phyloP scores from a whole-genome alignment of 2,113 vertebrate species.

The Gasterosteus aculeatus region DNA sequence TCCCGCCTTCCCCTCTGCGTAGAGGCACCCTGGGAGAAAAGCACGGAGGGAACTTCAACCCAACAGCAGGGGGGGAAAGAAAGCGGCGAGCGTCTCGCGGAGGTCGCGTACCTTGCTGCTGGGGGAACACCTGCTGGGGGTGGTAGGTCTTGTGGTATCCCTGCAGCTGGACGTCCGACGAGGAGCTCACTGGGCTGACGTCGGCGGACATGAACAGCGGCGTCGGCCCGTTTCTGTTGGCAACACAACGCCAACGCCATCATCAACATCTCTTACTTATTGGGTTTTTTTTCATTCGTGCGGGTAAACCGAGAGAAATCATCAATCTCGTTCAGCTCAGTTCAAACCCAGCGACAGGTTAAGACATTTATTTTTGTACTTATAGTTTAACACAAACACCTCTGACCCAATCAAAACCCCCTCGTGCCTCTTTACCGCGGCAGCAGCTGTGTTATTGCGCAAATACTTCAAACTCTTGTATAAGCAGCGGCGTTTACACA shows the following conservation, averaged over 20 bases:
- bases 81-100: rapidly evolving
- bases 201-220: constrained; percentile 58
- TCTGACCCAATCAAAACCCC: background rate
- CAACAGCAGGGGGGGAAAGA: background rate
- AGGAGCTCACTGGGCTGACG: constrained; percentile 36
- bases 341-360: background rate
- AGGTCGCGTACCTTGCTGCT: constrained; percentile 56
- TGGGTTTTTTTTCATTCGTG: background rate
- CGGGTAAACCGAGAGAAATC: background rate
- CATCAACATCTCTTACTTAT: background rate
- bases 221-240: constrained; percentile 46
- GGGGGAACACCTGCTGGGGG: constrained; percentile 62
- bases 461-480: constrained; percentile 35
- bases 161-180: constrained; percentile 55
- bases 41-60: constrained; percentile 5
- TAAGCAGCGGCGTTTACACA: constrained; percentile 45
- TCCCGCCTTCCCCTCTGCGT: constrained; percentile 57
- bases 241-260: background rate
- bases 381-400: background rate
- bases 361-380: background rate
- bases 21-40: constrained; percentile 53
- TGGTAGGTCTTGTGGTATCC: constrained; percentile 56
- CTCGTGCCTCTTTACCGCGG: background rate
- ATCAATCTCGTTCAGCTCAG: background rate
- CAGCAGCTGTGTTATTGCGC: constrained; percentile 43